Percentiles rank a stretch among this genome's conserved stretches.
phyloP scores from a whole-genome alignment of 2,113 vertebrate species.

The Talpa occidentalis region DNA sequence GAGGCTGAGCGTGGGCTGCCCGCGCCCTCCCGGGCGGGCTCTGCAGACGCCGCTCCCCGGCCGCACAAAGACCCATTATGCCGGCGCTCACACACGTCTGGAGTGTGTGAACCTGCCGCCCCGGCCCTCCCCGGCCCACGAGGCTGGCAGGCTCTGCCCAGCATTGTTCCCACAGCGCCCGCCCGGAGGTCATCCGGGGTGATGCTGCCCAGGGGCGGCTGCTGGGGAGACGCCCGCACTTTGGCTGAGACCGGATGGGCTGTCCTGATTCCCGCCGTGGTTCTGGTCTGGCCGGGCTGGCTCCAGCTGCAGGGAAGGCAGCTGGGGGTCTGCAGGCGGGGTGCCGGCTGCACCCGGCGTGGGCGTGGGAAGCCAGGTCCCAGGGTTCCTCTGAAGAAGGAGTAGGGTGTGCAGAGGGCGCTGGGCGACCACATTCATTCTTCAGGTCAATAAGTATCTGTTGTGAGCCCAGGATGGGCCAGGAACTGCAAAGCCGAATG shows the following conservation, averaged over 20 bases:
- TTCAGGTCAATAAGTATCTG: not conserved
- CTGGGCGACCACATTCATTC: rapidly evolving
- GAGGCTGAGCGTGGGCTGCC: not conserved
- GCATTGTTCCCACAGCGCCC: conserved; percentile 28
- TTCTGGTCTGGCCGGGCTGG: not conserved
- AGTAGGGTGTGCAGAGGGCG: not conserved
- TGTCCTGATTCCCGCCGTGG: too few relatives aligned
- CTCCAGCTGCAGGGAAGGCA: too few relatives aligned
- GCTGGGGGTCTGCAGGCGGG: not conserved
- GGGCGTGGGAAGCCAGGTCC: not conserved
- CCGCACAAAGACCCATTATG: conserved; percentile 74
- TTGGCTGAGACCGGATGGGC: not conserved
- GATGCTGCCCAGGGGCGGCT: not conserved
- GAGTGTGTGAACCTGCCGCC: conserved; percentile 63
- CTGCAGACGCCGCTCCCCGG: not conserved
- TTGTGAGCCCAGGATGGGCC: not conserved
- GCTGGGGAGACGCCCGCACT: not conserved
- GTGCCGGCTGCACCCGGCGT: too few relatives aligned
- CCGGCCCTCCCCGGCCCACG: conserved; percentile 24
- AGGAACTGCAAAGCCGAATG: rapidly evolving
- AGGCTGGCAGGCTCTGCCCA: not conserved
- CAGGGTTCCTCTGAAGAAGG: not conserved
- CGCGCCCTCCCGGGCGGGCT: not conserved
- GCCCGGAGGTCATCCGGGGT: conserved; percentile 40
- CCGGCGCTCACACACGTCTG: not conserved